phyloP scores from a whole-genome alignment of 1,140 invertebrate genomes.

The Onthophagus taurus region DNA sequence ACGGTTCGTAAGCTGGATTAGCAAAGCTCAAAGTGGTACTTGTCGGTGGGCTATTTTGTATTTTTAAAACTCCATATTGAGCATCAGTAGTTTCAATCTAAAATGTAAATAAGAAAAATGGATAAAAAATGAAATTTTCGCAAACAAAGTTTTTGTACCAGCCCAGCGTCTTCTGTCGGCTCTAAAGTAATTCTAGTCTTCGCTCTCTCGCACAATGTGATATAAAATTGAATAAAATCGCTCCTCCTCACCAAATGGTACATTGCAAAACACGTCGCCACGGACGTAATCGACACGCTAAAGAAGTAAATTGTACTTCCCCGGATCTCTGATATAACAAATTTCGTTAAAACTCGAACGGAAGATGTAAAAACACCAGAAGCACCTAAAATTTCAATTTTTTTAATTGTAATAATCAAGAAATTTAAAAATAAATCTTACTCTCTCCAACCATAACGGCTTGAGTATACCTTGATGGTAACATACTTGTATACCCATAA shows the following conservation, averaged over 20 bases:
- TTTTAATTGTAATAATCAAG: neutral
- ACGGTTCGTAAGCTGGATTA: slow-evolving; percentile 70
- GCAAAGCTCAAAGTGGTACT: slow-evolving; percentile 57
- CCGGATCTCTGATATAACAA: slow-evolving; percentile 58
- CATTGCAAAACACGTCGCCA: slow-evolving; percentile 63
- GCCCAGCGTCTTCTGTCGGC: slow-evolving; percentile 68
- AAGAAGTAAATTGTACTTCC: slow-evolving; percentile 82
- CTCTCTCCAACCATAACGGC: slow-evolving; percentile 92
- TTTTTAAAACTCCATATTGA: slow-evolving; percentile 51
- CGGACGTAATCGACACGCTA: slow-evolving; percentile 60
- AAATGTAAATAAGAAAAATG: slow-evolving; percentile 16
- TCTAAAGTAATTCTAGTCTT: slow-evolving; percentile 62
- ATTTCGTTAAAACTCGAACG: slow-evolving; percentile 75
- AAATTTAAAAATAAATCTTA: slow-evolving; percentile 39
- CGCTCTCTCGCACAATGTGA: slow-evolving; percentile 60
- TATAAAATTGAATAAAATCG: slow-evolving; percentile 75
- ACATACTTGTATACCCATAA: slow-evolving; percentile 87
- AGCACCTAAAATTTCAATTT: slow-evolving; percentile 49
- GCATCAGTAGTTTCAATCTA: slow-evolving; percentile 46
- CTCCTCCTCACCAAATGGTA: slow-evolving; percentile 67
- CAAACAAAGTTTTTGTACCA: slow-evolving; percentile 42
- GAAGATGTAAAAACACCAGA: slow-evolving; percentile 78
- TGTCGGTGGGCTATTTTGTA: slow-evolving; percentile 41
- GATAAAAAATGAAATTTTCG: neutral
- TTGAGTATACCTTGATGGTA: slow-evolving; percentile 81